phyloP scores from a whole-genome alignment of 1,140 invertebrate species.

The Pogonognathellus flavescens region DNA sequence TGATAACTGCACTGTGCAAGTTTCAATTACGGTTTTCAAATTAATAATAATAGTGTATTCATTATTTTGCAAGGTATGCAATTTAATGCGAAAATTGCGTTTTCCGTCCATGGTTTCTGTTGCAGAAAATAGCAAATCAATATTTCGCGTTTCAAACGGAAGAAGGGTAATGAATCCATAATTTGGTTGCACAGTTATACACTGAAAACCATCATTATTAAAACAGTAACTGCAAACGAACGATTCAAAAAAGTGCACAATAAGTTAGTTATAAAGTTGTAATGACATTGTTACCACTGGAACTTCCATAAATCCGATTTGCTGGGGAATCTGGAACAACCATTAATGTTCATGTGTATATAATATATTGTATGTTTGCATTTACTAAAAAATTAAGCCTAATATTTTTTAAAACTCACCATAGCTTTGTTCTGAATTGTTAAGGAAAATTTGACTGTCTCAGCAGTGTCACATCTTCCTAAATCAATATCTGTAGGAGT shows the following conservation, averaged over 20 bases:
- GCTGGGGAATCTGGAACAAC: slow-evolving; percentile 7
- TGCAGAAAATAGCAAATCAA: slow-evolving; percentile 38
- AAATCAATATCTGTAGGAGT: neutral
- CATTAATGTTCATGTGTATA: neutral
- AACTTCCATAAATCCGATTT: slow-evolving; percentile 49
- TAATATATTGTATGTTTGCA: neutral
- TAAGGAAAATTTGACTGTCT: neutral
- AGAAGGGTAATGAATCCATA: slow-evolving; percentile 42
- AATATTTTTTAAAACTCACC: neutral
- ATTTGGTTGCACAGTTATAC: slow-evolving; percentile 46
- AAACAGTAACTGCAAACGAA: neutral
- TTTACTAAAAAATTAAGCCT: neutral
- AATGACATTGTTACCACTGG: slow-evolving; percentile 17
- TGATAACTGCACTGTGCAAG: neutral
- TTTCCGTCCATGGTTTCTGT: slow-evolving; percentile 11
- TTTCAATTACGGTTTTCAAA: neutral
- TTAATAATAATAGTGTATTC: slow-evolving; percentile 24
- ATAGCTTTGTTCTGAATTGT: neutral
- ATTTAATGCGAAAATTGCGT: slow-evolving; percentile 6
- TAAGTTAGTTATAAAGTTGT: neutral
- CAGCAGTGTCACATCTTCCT: neutral
- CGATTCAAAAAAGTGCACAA: neutral
- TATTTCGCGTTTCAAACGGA: neutral
- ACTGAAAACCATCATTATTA: slow-evolving; percentile 9
- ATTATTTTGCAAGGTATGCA: neutral